Percentiles rank a stretch among this genome's conserved stretches.
These are phyloP conservation scores for Dryocosmus kuriphilus DNA, from an alignment of 2,888 invertebrate genomes.

Conservation along the genomic window DNA sequence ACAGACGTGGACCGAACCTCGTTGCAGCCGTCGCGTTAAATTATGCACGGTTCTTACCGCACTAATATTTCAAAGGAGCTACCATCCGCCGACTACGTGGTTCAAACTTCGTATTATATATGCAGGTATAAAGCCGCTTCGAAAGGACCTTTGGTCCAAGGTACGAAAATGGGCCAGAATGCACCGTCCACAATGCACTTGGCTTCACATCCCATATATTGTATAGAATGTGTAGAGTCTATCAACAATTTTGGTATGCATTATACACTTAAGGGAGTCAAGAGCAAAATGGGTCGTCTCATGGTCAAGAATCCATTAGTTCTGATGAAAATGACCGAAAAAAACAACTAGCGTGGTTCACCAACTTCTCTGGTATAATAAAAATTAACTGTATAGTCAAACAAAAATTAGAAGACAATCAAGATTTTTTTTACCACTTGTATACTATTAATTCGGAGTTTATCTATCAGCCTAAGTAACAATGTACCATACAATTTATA, in stretches of 20 bases:
- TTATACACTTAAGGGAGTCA: not conserved
- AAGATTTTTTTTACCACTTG: not conserved
- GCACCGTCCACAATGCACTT: not conserved
- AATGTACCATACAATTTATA: too few relatives aligned
- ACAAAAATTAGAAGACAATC: not conserved
- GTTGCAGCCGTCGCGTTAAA: constrained; percentile 64
- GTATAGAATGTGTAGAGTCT: not conserved
- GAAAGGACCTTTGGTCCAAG: constrained; percentile 8
- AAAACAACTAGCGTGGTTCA: not conserved
- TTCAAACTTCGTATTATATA: constrained; percentile 66
- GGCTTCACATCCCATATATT: not conserved
- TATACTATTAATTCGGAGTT: not conserved
- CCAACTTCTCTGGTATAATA: too few relatives aligned
- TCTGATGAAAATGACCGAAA: not conserved
- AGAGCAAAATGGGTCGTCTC: not conserved
- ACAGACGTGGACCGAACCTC: constrained; percentile 53
- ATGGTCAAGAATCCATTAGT: not conserved
- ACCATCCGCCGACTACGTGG: constrained; percentile 60
- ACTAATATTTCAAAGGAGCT: constrained; percentile 68
- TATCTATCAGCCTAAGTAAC: too few relatives aligned
- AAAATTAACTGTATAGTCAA: constrained; percentile 45
- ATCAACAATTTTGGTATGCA: not conserved
- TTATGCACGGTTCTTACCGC: constrained; percentile 67
- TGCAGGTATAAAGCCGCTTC: constrained; percentile 62
- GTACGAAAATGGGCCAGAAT: not conserved